Conservation (phyloP, 1,140 invertebrate genomes). For the Drosophila murphyi region DNA sequence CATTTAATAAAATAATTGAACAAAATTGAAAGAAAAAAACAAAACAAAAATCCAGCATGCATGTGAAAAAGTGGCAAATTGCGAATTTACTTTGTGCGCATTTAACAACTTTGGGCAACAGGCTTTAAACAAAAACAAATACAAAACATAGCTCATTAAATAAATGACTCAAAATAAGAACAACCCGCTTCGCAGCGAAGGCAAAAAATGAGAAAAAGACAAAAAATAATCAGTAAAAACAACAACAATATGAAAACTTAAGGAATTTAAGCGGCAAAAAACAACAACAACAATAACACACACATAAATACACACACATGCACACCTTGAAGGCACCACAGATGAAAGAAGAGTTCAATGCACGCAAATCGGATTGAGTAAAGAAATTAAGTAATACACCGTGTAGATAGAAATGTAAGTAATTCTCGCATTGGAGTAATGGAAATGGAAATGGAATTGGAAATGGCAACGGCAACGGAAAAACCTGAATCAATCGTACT, state of each 20-base stretch:
- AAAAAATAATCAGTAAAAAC: constrained; percentile 54
- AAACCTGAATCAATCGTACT: constrained; percentile 25
- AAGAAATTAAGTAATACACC: constrained; percentile 77
- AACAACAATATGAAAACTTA: constrained; percentile 47
- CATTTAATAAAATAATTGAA: constrained; percentile 19
- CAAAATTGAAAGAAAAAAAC: constrained; percentile 12
- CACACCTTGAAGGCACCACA: constrained; percentile 51
- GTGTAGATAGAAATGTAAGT: constrained; percentile 16
- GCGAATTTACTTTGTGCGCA: constrained; percentile 9
- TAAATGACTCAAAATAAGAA: constrained; percentile 62
- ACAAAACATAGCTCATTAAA: constrained; percentile 57
- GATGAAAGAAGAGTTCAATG: constrained; percentile 70
- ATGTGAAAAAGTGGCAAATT: not conserved
- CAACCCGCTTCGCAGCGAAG: constrained; percentile 41
- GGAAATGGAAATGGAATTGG: constrained; percentile 27
- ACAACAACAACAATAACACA: no score
- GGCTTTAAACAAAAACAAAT: constrained; percentile 16
- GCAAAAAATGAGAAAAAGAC: constrained; percentile 27
- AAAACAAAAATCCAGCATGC: not conserved
- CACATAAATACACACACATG: not conserved
- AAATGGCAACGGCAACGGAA: constrained; percentile 30
- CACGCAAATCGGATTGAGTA: constrained; percentile 80
- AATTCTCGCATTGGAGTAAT: constrained; percentile 19
- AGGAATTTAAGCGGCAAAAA: constrained; percentile 56
- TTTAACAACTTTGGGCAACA: constrained; percentile 31